These are phyloP conservation scores for Papilio polyxenes DNA, from an alignment of 1,140 invertebrate species.

Conservation along the genomic window DNA sequence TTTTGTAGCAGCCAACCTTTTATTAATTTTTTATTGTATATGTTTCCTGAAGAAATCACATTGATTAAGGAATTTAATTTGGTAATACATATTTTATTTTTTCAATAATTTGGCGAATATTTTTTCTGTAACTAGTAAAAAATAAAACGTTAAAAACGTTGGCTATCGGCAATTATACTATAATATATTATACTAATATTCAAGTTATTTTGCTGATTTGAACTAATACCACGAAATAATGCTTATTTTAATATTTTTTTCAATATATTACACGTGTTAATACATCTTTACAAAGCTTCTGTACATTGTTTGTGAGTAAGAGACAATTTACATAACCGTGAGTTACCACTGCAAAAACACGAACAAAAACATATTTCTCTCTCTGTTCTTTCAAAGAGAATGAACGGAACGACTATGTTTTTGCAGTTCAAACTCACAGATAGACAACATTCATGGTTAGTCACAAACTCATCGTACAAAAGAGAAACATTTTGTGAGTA, in stretches of 20 bases:
- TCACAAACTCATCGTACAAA: slow-evolving; percentile 5
- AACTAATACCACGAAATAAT: background rate
- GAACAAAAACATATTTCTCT: background rate
- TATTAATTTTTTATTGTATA: too few relatives aligned
- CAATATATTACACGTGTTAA: slow-evolving; percentile 33
- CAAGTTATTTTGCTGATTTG: background rate
- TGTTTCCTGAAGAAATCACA: too few relatives aligned
- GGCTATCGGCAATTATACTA: background rate
- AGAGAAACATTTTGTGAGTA: background rate
- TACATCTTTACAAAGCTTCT: slow-evolving; percentile 13
- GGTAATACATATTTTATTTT: too few relatives aligned
- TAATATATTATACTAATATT: background rate
- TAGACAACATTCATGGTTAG: slow-evolving; percentile 16
- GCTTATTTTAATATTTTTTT: background rate
- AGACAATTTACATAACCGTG: slow-evolving; percentile 21
- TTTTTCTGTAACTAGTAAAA: too few relatives aligned
- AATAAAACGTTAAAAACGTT: too few relatives aligned
- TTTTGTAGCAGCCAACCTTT: too few relatives aligned
- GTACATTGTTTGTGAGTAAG: slow-evolving; percentile 26
- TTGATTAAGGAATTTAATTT: too few relatives aligned
- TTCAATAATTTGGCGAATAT: too few relatives aligned
- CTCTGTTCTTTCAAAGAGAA: background rate
- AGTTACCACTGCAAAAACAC: background rate
- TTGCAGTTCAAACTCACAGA: background rate
- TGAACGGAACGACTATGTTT: background rate